Percentiles rank a stretch among this genome's conserved stretches.
Evolutionary conservation across 2,888 invertebrate species (phyloP).

Genomic region (Phortica magna): DNA sequence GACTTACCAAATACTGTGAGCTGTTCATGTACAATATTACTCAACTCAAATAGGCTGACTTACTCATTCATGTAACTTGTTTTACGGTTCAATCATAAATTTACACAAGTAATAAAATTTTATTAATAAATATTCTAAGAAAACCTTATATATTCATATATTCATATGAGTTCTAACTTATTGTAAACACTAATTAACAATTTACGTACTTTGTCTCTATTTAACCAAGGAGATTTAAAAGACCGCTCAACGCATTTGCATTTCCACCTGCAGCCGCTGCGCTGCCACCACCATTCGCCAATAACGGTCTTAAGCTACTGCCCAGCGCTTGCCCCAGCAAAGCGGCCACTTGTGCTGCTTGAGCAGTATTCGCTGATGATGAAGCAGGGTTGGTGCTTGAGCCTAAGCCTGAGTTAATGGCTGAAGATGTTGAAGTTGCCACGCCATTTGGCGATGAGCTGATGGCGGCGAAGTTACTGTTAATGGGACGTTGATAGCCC

Average conservation of each 20-base stretch:
- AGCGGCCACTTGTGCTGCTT: conserved; percentile 68
- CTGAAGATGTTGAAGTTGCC: conserved; percentile 8
- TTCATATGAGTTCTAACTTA: neutral
- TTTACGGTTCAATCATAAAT: neutral
- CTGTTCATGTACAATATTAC: no score
- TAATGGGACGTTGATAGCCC: conserved; percentile 57
- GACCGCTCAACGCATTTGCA: conserved; percentile 52
- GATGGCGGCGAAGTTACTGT: conserved; percentile 34
- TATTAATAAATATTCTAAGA: conserved; percentile 15
- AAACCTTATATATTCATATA: neutral
- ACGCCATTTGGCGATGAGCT: conserved; percentile 10
- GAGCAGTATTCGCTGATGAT: conserved; percentile 42
- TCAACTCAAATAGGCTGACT: no score
- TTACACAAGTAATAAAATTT: neutral
- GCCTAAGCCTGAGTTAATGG: conserved; percentile 18
- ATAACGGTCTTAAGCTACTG: conserved; percentile 64
- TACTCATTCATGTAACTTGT: no score
- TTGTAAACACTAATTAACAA: conserved; percentile 8
- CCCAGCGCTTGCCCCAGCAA: conserved; percentile 69
- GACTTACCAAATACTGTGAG: no score
- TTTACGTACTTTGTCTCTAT: neutral
- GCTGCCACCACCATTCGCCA: conserved; percentile 57
- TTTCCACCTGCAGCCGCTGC: conserved; percentile 49
- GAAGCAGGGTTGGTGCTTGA: conserved; percentile 30
- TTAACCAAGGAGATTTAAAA: conserved; percentile 58